Evolutionary conservation across 2,888 invertebrate genomes (phyloP).

Genomic region (Synanthedon myopaeformis): DNA sequence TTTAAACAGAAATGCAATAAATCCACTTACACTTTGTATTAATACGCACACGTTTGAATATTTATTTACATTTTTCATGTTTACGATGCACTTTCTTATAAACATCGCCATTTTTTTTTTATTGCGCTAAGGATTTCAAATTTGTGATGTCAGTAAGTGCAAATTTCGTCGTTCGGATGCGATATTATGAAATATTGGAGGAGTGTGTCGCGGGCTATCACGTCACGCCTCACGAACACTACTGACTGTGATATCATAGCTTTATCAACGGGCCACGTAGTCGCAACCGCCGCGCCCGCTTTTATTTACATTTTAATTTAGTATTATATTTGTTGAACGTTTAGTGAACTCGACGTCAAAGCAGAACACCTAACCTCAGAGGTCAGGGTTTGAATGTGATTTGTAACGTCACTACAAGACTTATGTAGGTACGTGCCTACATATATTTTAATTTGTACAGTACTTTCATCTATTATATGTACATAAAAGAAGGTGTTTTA

Average conservation of each 20-base stretch:
- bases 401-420: no score
- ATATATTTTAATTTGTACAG: constrained; percentile 1
- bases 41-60: constrained; percentile 28
- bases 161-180: background rate
- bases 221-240: constrained; percentile 19
- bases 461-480: background rate
- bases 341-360: constrained; percentile 14
- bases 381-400: constrained; percentile 24
- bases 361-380: constrained; percentile 13
- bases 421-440: no score
- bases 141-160: background rate
- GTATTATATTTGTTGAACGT: constrained; percentile 26
- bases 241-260: constrained; percentile 42
- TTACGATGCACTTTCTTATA: constrained; percentile 40
- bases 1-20: no score
- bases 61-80: constrained; percentile 33
- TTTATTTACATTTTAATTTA: constrained; percentile 46
- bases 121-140: background rate
- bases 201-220: constrained; percentile 21
- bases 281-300: constrained; percentile 12
- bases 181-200: background rate
- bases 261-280: constrained; percentile 37
- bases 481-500: no score
- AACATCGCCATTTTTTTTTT: constrained; percentile 36
- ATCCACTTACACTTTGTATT: constrained; percentile 38